phyloP scores from a whole-genome alignment of 2,113 vertebrate genomes.

The Barnardius zonarius region DNA sequence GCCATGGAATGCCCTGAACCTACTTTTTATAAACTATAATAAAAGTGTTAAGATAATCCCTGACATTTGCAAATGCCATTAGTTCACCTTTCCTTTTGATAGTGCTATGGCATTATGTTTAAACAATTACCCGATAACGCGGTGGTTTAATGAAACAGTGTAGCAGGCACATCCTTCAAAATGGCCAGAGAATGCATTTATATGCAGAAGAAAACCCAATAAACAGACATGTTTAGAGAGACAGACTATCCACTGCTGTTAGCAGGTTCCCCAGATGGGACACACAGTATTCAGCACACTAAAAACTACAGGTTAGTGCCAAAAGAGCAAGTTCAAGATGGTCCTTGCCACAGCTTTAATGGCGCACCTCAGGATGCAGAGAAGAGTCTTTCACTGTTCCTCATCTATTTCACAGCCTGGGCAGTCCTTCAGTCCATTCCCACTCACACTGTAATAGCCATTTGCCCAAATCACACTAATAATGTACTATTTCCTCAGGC shows the following conservation, averaged over 20 bases:
- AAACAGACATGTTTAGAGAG: slow-evolving; percentile 34
- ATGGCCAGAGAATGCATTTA: slow-evolving; percentile 66
- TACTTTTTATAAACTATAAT: slow-evolving; percentile 87
- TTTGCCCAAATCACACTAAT: slow-evolving; percentile 12
- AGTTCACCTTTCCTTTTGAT: slow-evolving; percentile 88
- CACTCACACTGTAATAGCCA: background rate
- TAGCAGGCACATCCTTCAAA: slow-evolving; percentile 73
- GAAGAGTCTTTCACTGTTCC: background rate
- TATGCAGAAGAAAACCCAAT: slow-evolving; percentile 56
- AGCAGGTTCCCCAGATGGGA: background rate
- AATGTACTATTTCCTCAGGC: background rate
- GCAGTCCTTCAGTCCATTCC: background rate
- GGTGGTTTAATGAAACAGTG: slow-evolving; percentile 77
- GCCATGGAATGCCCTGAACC: slow-evolving; percentile 79
- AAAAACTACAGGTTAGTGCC: background rate
- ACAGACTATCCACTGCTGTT: background rate
- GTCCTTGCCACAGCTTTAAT: background rate
- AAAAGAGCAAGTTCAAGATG: background rate
- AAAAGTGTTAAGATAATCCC: slow-evolving; percentile 89
- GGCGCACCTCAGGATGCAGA: background rate
- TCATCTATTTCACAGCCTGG: background rate
- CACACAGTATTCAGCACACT: background rate
- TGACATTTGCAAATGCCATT: slow-evolving; percentile 92
- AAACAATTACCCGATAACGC: slow-evolving; percentile 84
- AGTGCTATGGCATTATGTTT: slow-evolving; percentile 83